A percentile compares a stretch with the other conserved stretches of the same genome.
phyloP scores from a whole-genome alignment of 2,113 vertebrate genomes.

The Fulica atra region DNA sequence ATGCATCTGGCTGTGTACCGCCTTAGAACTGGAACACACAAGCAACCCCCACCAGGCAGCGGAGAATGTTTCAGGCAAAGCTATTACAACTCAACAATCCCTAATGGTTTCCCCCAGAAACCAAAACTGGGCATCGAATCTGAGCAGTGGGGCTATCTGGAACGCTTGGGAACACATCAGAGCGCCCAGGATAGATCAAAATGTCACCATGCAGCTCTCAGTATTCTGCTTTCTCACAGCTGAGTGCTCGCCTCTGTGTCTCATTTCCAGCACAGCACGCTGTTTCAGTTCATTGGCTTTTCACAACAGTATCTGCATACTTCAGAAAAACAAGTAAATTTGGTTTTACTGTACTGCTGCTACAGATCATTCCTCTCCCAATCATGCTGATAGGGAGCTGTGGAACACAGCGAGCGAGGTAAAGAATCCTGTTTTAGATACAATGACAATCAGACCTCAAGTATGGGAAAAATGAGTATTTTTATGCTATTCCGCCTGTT shows the following conservation, averaged over 20 bases:
- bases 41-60: background rate
- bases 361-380: background rate
- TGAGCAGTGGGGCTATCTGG: background rate
- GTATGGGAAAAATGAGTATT: too few species aligned
- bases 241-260: background rate
- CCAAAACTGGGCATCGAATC: background rate
- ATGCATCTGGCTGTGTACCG: background rate
- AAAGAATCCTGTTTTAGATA: background rate
- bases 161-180: background rate
- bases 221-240: background rate
- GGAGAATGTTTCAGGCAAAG: background rate
- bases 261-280: background rate
- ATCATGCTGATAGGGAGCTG: background rate
- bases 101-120: background rate
- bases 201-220: background rate
- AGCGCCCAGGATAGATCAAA: background rate
- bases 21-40: background rate
- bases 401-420: background rate
- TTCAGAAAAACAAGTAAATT: background rate
- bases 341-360: background rate
- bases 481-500: background rate
- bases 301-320: background rate
- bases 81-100: background rate
- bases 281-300: background rate
- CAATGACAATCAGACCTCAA: too few species aligned